Percentiles rank a stretch among this genome's conserved stretches.
Conservation (phyloP, 2,113 vertebrate genomes). For the Loxodonta africana region DNA sequence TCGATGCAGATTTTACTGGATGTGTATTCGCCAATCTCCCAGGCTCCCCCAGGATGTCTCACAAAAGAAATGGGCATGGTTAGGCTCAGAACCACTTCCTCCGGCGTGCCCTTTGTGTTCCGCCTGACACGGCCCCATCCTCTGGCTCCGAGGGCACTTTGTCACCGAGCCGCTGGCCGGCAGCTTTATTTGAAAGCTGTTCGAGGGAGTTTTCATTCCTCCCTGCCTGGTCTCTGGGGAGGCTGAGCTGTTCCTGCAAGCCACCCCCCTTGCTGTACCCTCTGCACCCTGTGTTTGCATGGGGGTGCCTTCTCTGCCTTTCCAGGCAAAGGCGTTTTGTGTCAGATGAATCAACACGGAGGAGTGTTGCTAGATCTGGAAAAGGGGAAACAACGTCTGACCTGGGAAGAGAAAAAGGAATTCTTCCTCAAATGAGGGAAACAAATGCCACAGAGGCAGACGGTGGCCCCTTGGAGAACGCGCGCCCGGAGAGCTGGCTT, state of each 20-base stretch:
- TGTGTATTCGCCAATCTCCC: background rate
- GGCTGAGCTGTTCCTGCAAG: background rate
- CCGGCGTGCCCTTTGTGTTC: slow-evolving; percentile 37
- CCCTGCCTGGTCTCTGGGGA: background rate
- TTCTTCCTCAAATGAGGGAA: background rate
- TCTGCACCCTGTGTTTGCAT: background rate
- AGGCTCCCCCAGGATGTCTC: background rate
- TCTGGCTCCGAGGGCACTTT: background rate
- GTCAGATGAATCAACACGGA: background rate
- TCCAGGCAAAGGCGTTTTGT: background rate
- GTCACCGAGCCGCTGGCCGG: background rate
- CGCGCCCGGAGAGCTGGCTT: background rate
- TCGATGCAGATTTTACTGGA: rapidly evolving
- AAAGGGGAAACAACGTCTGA: rapidly evolving
- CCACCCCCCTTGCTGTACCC: background rate
- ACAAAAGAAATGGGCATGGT: slow-evolving; percentile 57
- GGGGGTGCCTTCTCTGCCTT: background rate
- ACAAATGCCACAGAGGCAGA: rapidly evolving
- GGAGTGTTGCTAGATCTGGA: background rate
- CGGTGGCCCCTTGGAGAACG: background rate
- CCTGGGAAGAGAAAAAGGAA: background rate
- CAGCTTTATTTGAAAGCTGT: background rate
- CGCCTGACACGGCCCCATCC: background rate
- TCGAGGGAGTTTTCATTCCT: background rate
- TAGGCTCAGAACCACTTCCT: slow-evolving; percentile 57